Base-by-base conservation (phyloP, 2,888 invertebrate species). In the Bombylius major region DNA sequence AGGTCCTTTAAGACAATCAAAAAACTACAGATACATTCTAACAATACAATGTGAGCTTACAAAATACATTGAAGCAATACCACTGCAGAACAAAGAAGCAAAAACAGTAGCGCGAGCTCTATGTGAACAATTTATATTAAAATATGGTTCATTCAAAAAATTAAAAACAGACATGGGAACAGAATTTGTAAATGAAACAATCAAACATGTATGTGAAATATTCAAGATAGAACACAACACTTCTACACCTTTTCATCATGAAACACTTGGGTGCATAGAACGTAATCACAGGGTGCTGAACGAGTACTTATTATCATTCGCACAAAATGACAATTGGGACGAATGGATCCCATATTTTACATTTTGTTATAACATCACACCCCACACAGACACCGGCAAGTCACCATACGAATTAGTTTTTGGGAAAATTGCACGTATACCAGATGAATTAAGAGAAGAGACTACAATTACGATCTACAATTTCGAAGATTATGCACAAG, bases 31-130 rank as follows among this genome's bases (percentile, higher is more conserved):
- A 48, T 53, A 53, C 11, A 53, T 53, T 14, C n/a, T 53, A 53
- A 47, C 53, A 6, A 8, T 47, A 31, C 47, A 48, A 48, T 47
- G 42, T 13, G 47, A 53, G 13, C 11, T 48, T 32, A 48, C 53
- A 12, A 53, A 53, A 48, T 53, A 63, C 53, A 33, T 66, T 23
- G 54, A 61, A 12, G 55, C 61, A 9, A 56, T 59, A 31, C 61
- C 63, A 46, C 56, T 63, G 31, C 33, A 57, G 44, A 58, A 62
- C 31, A 65, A 64, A 62, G 62, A 61, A 52, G 62, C 64, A 32
- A 56, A 52, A 36, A 63, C 61, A 4, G 56, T 63, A 4, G 62
- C 64, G 23, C 61, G 51, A 60, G 61, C 61, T 33, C 61, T 65
- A 42, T n/a, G 48, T 23, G 58, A 65, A 54, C 55, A 60, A 44